phyloP scores from a whole-genome alignment of 2,888 invertebrate genomes.

The Laothoe populi region DNA sequence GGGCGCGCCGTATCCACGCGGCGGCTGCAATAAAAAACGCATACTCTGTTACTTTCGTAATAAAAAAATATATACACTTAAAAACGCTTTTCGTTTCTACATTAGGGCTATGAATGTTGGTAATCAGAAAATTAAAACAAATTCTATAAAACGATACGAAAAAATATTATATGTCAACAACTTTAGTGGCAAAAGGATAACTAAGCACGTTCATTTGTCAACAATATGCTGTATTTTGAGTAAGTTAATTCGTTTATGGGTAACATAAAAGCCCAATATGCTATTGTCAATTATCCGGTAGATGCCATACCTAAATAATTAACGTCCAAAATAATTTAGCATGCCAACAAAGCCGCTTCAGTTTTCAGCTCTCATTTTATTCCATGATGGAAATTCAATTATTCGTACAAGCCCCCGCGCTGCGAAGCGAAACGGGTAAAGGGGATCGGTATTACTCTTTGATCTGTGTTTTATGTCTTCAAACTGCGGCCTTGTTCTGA shows the following conservation, averaged over 20 bases:
- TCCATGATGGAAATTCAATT: conserved; percentile 84
- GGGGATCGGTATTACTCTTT: conserved; percentile 70
- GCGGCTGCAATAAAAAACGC: conserved; percentile 62
- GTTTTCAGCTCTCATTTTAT: conserved; percentile 83
- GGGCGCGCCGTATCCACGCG: conserved; percentile 79
- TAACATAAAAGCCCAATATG: neutral
- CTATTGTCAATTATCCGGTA: conserved; percentile 40
- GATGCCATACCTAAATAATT: conserved; percentile 77
- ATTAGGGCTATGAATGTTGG: neutral
- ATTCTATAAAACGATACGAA: neutral
- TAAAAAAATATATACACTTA: neutral
- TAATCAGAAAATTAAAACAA: conserved; percentile 6
- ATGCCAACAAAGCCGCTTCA: conserved; percentile 82
- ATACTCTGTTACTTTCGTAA: neutral
- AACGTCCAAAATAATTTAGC: conserved; percentile 80
- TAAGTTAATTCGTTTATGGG: conserved; percentile 30
- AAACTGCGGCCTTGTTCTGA: conserved; percentile 58
- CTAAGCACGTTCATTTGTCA: neutral
- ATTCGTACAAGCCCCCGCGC: conserved; percentile 73
- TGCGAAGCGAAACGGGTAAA: conserved; percentile 60
- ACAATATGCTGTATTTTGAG: conserved; percentile 6
- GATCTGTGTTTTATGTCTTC: conserved; percentile 76
- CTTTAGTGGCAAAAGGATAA: neutral
- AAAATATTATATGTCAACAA: neutral
- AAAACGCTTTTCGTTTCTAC: neutral